A percentile compares a stretch with the other conserved stretches of the same genome.
Conservation (phyloP, 2,113 vertebrate species). For the Sminthopsis crassicaudata region DNA sequence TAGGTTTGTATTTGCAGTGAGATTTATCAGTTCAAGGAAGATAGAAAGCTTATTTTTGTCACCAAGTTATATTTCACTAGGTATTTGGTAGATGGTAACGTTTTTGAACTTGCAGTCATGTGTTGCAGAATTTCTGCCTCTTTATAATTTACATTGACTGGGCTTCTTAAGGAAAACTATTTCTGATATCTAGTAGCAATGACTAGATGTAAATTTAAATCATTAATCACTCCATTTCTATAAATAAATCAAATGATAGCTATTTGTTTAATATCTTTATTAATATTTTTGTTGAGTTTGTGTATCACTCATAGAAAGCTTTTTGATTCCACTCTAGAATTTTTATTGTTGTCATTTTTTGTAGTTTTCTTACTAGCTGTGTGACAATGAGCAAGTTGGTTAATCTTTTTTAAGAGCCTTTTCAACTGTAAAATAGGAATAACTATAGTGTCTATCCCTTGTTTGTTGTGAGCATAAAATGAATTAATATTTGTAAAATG, state of each 20-base stretch:
- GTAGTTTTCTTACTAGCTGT: not conserved
- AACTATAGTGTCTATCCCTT: not conserved
- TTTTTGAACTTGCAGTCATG: not conserved
- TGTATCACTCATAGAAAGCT: not conserved
- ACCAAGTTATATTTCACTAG: not conserved
- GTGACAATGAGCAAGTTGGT: not conserved
- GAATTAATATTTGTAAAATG: not conserved
- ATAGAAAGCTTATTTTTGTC: not conserved
- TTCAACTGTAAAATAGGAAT: not conserved
- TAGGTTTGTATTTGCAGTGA: not conserved
- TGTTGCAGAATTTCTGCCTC: not conserved
- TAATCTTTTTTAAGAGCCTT: not conserved
- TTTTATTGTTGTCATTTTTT: not conserved
- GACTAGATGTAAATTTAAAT: not conserved
- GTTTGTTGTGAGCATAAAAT: not conserved
- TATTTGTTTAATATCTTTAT: not conserved
- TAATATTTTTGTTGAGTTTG: not conserved
- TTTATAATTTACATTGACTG: not conserved
- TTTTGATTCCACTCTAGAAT: not conserved
- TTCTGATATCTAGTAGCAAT: not conserved
- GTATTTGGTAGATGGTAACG: not conserved
- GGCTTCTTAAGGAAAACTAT: not conserved
- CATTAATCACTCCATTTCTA: not conserved
- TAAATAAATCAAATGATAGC: not conserved
- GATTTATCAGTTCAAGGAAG: not conserved